Evolutionary conservation across 2,797 vertebrate species (phyloP).

Genomic region (Avahi laniger): DNA sequence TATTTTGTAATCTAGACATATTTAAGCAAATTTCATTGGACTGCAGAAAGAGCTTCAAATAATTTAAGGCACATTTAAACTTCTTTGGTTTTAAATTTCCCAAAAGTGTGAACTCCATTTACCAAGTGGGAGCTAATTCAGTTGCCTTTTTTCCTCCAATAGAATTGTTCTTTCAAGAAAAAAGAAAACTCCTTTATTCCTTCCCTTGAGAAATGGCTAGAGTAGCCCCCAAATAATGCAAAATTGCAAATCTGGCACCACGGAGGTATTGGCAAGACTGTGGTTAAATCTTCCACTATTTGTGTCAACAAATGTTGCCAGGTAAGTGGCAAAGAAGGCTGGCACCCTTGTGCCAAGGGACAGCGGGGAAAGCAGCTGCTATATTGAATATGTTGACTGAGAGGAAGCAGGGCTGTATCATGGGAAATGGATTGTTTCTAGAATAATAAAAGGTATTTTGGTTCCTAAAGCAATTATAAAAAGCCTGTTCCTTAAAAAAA

Average conservation of each 20-base stretch:
- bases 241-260: constrained; percentile 28
- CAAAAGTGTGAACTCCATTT: not conserved
- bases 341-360: not conserved
- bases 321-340: constrained; percentile 56
- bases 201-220: constrained; percentile 17
- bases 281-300: constrained; percentile 58
- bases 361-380: not conserved
- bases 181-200: constrained; percentile 27
- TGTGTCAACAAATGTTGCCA: constrained; percentile 61
- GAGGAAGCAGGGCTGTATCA: not conserved
- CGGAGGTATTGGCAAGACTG: constrained; percentile 37
- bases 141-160: not conserved
- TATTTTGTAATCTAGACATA: not conserved
- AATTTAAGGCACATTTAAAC: not conserved
- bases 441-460: constrained; percentile 43
- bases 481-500: constrained; percentile 39
- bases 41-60: not conserved
- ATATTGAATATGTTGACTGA: constrained; percentile 28
- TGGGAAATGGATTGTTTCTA: constrained; percentile 57
- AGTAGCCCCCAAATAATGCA: not conserved
- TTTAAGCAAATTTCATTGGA: not conserved
- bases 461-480: constrained; percentile 42
- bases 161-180: constrained; percentile 35
- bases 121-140: not conserved
- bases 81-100: constrained; percentile 17